Conservation (phyloP, 30 jellyfish, hydroid and myxozoan species). For the Hydractinia symbiolongicarpus region DNA sequence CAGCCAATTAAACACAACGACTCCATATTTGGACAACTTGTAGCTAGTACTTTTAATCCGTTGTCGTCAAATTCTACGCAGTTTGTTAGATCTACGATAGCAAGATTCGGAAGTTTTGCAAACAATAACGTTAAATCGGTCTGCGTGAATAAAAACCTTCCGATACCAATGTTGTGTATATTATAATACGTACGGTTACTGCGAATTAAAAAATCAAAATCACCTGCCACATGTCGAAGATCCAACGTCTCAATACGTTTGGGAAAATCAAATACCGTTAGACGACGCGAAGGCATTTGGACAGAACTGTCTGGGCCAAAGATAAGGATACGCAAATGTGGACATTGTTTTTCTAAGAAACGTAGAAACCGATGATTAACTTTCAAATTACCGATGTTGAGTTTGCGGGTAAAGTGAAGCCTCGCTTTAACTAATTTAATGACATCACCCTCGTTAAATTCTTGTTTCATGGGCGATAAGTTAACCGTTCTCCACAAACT, state of each 20-base stretch:
- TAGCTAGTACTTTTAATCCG: constrained; percentile 45
- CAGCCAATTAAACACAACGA: constrained; percentile 88
- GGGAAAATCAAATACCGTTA: constrained; percentile 44
- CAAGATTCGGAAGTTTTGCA: constrained; percentile 43
- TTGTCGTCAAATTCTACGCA: constrained; percentile 67
- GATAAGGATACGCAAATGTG: constrained; percentile 41
- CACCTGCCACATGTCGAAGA: constrained; percentile 74
- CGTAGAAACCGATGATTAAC: constrained; percentile 45
- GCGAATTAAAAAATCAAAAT: constrained; percentile 62
- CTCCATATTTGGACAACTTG: constrained; percentile 48
- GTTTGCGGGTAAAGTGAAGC: constrained; percentile 39
- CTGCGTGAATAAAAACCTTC: constrained; percentile 47
- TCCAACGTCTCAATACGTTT: constrained; percentile 53
- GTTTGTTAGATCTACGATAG: constrained; percentile 67
- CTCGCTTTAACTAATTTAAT: constrained; percentile 32
- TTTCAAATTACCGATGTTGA: constrained; percentile 62
- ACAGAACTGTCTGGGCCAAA: constrained; percentile 70
- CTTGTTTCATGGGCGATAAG: constrained; percentile 29
- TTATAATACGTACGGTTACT: constrained; percentile 40
- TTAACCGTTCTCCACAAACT: constrained; percentile 64
- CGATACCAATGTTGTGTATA: constrained; percentile 64
- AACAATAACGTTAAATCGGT: constrained; percentile 52
- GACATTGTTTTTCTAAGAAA: constrained; percentile 41
- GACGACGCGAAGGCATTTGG: constrained; percentile 31
- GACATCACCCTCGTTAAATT: constrained; percentile 32